Conservation (phyloP, 2,797 vertebrate genomes). For the Enteromius thamalakanensis region DNA sequence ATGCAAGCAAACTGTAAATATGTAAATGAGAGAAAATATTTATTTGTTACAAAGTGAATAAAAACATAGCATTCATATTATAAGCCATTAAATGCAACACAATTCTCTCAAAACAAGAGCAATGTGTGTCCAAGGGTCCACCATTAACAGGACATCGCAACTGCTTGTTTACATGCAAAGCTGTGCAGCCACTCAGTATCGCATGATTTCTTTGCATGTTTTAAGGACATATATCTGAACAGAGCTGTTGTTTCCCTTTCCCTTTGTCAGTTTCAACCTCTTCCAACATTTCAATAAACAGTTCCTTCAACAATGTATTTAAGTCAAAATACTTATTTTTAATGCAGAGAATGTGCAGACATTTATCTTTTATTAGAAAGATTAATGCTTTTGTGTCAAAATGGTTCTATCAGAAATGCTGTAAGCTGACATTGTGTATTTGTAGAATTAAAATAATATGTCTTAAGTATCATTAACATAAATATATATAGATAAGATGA, state of each 20-base stretch:
- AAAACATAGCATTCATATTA: neutral
- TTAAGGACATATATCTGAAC: neutral
- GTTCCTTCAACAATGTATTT: neutral
- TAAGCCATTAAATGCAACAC: neutral
- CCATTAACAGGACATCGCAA: neutral
- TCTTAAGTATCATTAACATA: neutral
- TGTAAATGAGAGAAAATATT: slow-evolving; percentile 33
- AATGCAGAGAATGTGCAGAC: neutral
- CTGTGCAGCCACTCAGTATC: neutral
- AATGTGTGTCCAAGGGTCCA: neutral
- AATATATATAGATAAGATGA: neutral
- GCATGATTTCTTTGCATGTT: slow-evolving; percentile 25
- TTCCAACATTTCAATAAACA: slow-evolving; percentile 26
- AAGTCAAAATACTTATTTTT: neutral
- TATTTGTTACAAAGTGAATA: slow-evolving; percentile 27
- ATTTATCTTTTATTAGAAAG: neutral
- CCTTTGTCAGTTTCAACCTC: neutral
- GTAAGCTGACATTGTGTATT: neutral
- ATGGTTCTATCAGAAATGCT: neutral
- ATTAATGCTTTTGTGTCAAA: no score
- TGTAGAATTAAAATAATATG: neutral
- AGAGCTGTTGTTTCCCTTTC: neutral
- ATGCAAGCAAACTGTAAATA: slow-evolving; percentile 37
- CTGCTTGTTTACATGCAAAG: neutral
- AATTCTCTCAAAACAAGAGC: neutral